Percentiles rank a stretch among this genome's conserved stretches.
Evolutionary conservation across 2,113 vertebrate species (phyloP).

Genomic region (Nothobranchius kuhntae): DNA sequence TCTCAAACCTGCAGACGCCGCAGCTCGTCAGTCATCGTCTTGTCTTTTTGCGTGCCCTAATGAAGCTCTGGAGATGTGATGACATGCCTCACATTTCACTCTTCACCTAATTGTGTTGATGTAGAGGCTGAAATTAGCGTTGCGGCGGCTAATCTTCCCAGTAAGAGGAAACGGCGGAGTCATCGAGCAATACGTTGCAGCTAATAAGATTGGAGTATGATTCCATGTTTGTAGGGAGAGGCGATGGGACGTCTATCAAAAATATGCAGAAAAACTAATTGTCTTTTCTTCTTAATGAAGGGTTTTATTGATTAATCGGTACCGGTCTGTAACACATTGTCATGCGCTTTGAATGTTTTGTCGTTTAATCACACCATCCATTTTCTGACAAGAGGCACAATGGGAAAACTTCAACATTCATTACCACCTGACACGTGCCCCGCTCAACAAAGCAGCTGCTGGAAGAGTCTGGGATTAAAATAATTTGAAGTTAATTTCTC

Average conservation of each 20-base stretch:
- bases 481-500: constrained; percentile 41
- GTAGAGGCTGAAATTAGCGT: constrained; percentile 43
- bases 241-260: constrained; percentile 10
- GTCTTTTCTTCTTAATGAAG: background rate
- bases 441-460: constrained; percentile 35
- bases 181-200: constrained; percentile 54
- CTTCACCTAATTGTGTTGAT: constrained; percentile 65
- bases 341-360: constrained; percentile 11
- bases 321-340: constrained; percentile 17
- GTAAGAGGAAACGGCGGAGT: constrained; percentile 53
- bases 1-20: constrained; percentile 42
- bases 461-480: constrained; percentile 44
- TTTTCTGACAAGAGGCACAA: constrained; percentile 24
- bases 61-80: constrained; percentile 54
- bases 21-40: constrained; percentile 41
- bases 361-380: constrained; percentile 14
- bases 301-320: constrained; percentile 21
- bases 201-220: constrained; percentile 49
- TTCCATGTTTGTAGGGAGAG: constrained; percentile 31
- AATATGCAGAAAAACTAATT: constrained; percentile 14
- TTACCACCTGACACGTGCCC: constrained; percentile 42
- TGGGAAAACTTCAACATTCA: constrained; percentile 12
- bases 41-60: constrained; percentile 42
- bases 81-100: constrained; percentile 58
- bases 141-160: constrained; percentile 52